Base-by-base conservation (phyloP, 2,888 invertebrate species). In the Rambutsinella grinnellia region DNA sequence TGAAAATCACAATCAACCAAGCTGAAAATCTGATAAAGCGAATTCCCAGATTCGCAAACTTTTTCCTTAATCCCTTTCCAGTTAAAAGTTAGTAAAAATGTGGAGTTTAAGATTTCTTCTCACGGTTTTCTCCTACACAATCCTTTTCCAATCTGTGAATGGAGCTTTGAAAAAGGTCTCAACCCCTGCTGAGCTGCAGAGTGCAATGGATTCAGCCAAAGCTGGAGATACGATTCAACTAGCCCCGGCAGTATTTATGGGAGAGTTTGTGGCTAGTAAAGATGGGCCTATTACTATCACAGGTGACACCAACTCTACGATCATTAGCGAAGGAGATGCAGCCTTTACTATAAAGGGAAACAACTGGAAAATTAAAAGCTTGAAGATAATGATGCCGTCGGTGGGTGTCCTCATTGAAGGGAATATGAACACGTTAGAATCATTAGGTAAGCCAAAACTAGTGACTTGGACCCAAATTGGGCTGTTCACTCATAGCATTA, bases 221-320 rank as follows among this genome's bases (percentile, higher is more conserved):
- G 77, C 79, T 6, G 82, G 81, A 26, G 82, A 82, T 44, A 81
- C 79, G 19, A 79, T 82, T 66, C 81, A 81, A 69, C 77, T 83
- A 15, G 72, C 74, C 21, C 81, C 81, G 1, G 78, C 63, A 44
- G 76, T 75, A 3, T 83, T 80, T 66, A 66, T 60, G 28, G 83
- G 83, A 3, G 80, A 79, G 8, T 83, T 81, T 63, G 56, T 71
- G 3, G 78, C 79, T n/a, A 72, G 36, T 13, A 69, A 72, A 27
- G 79, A 82, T 60, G 78, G 80, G 1, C 80, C 81, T 0, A 81
- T 81, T 8, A 83, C 76, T 0, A 65, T 83, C 13, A 79, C 79
- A 2, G 83, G 81, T 19, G 83, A 83, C 61, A 51, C 47, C 15
- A 83, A 83, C 62, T 80, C 83, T 0, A 83, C 82, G 1, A 82